Evolutionary conservation across 2,888 invertebrate genomes (phyloP).

Genomic region (Sarcophaga carnaria): DNA sequence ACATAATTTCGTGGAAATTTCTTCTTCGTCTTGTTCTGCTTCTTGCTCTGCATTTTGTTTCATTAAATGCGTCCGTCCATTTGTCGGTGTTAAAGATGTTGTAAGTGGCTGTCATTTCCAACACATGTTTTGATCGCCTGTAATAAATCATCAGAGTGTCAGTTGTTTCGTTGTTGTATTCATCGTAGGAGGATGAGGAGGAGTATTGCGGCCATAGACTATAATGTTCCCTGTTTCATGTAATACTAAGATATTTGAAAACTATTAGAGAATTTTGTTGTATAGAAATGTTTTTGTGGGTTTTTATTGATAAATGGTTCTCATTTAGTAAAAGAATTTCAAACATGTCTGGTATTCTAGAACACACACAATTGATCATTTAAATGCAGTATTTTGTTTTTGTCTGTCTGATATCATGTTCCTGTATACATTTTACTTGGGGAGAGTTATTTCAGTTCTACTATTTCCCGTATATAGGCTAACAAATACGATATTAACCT

Average conservation of each 20-base stretch:
- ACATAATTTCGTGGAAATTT: slow-evolving; percentile 76
- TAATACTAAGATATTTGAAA: neutral
- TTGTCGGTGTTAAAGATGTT: slow-evolving; percentile 77
- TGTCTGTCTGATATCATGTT: too few relatives aligned
- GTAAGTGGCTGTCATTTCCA: slow-evolving; percentile 81
- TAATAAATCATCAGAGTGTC: slow-evolving; percentile 81
- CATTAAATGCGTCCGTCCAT: too few relatives aligned
- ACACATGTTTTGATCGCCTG: slow-evolving; percentile 82
- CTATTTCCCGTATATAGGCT: too few relatives aligned
- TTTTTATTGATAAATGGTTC: slow-evolving; percentile 54
- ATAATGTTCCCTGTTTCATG: slow-evolving; percentile 19
- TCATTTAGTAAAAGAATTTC: slow-evolving; percentile 51
- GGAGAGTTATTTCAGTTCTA: too few relatives aligned
- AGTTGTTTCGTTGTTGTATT: slow-evolving; percentile 47
- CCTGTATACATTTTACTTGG: too few relatives aligned
- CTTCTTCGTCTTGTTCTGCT: slow-evolving; percentile 21
- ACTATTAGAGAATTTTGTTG: slow-evolving; percentile 33
- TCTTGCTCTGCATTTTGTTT: slow-evolving; percentile 4
- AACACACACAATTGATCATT: slow-evolving; percentile 12
- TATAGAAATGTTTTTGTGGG: neutral
- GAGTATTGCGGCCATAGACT: neutral
- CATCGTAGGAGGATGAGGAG: slow-evolving; percentile 42
- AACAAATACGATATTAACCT: too few relatives aligned
- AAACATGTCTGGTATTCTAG: slow-evolving; percentile 18
- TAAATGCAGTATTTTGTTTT: too few relatives aligned